Evolutionary conservation across 2,888 invertebrate genomes (phyloP), one percentile per base, ranked within the genome.

Genomic region (Drosophila austrosaltans): DNA sequence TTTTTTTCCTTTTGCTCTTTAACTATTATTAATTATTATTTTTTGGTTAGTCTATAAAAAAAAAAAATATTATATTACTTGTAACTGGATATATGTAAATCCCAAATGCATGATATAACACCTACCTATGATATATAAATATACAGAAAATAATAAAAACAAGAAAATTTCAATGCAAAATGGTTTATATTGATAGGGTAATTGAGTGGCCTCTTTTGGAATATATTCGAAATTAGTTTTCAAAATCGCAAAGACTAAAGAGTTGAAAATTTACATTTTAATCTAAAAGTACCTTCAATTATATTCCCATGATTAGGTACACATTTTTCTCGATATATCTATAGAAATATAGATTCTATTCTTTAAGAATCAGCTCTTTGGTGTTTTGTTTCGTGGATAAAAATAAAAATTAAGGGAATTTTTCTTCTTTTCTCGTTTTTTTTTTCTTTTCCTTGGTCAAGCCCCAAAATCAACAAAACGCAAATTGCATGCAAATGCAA

Each of bases 401-500:
- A 16, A 42, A n/a, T 4, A 42, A 42, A 42, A n/a, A n/a, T 6
- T 16, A 5, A 6, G 0, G 42, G n/a, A 42, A 5, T 20, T 20
- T 20, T 20, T 20, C 7, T 44, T 1, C 20, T 22, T 48, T 22
- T 48, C 6, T 59, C 25, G 16, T n/a, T 16, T 8, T 16, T 44
- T 40, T 53, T 44, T 59, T 42, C 22, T 66, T 65, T 48, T 10
- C 5, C n/a, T 36, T 32, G 56, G 42, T 48, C 36, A 32, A 48
- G 57, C 22, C 42, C 28, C 20, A 72, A 64, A 70, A 66, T 62
- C 72, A 66, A 72, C 63, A 72, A 40, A 63, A 63, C 66, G 65
- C 77, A 77, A 80, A 79, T 71, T 75, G 82, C 77, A 75, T 76
- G 78, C 82, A 78, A 81, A 74, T 74, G 69, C 63, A 66, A 59